Evolutionary conservation across 1,140 invertebrate species (phyloP).

Genomic region (Trypoxylus dichotomus): DNA sequence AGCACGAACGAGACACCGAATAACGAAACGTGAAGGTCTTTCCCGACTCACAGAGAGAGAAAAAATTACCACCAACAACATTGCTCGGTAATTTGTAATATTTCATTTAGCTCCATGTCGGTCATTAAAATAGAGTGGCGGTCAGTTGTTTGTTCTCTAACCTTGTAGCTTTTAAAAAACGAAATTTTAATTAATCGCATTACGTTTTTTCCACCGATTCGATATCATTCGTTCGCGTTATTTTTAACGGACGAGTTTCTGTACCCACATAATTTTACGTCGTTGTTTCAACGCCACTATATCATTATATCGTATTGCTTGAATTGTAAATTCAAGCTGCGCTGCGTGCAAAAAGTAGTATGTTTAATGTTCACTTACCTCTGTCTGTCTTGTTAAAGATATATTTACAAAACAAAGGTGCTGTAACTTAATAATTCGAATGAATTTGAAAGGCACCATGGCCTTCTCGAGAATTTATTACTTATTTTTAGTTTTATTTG

Average conservation of each 20-base stretch:
- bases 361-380: too few relatives aligned
- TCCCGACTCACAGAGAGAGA: background rate
- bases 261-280: background rate
- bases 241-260: background rate
- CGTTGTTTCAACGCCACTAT: background rate
- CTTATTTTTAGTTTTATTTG: background rate
- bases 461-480: background rate
- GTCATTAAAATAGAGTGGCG: background rate
- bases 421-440: background rate
- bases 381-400: too few relatives aligned
- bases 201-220: background rate
- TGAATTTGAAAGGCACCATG: background rate
- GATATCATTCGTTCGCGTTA: background rate
- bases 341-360: too few relatives aligned
- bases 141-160: background rate
- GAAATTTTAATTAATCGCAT: conserved; percentile 19
- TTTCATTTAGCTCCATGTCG: background rate
- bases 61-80: background rate
- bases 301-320: background rate
- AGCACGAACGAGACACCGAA: background rate
- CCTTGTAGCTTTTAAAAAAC: background rate
- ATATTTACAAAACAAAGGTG: too few relatives aligned
- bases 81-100: conserved; percentile 11
- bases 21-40: conserved; percentile 10
- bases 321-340: background rate